Percentiles rank a stretch among this genome's conserved stretches.
These are phyloP conservation scores for Battus philenor DNA, from an alignment of 1,140 invertebrate genomes.

Conservation along the genomic window DNA sequence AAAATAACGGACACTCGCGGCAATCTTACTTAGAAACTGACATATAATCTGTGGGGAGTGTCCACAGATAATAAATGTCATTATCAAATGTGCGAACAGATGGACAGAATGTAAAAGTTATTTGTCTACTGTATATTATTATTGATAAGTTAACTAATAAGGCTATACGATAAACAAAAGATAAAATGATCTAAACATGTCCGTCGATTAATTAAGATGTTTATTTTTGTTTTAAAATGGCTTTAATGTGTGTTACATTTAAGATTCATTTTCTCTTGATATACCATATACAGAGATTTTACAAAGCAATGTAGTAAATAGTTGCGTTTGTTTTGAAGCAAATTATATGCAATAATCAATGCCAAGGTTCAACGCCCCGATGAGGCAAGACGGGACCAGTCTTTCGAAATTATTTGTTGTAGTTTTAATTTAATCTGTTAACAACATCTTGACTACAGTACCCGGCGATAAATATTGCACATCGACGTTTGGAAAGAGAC, in stretches of 20 bases:
- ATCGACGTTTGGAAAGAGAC: too few relatives aligned
- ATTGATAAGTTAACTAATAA: conserved; percentile 24
- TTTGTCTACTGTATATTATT: conserved; percentile 1
- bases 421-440: too few relatives aligned
- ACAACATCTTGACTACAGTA: too few relatives aligned
- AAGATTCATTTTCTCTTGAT: not conserved
- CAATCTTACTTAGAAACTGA: too few relatives aligned
- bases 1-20: too few relatives aligned
- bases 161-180: conserved; percentile 22
- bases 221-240: not conserved
- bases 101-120: conserved; percentile 4
- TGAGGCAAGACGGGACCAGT: not conserved
- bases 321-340: conserved; percentile 7
- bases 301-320: conserved; percentile 8
- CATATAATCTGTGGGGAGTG: too few relatives aligned
- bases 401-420: too few relatives aligned
- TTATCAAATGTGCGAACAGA: too few relatives aligned
- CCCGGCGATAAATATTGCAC: too few relatives aligned
- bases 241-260: not conserved
- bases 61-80: too few relatives aligned
- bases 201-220: conserved; percentile 15
- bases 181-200: conserved; percentile 31
- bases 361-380: conserved; percentile 13
- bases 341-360: conserved; percentile 9
- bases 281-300: not conserved